A percentile compares a stretch with the other conserved stretches of the same genome.
phyloP scores from a whole-genome alignment of 2,113 vertebrate species.

The Nibea coibor region DNA sequence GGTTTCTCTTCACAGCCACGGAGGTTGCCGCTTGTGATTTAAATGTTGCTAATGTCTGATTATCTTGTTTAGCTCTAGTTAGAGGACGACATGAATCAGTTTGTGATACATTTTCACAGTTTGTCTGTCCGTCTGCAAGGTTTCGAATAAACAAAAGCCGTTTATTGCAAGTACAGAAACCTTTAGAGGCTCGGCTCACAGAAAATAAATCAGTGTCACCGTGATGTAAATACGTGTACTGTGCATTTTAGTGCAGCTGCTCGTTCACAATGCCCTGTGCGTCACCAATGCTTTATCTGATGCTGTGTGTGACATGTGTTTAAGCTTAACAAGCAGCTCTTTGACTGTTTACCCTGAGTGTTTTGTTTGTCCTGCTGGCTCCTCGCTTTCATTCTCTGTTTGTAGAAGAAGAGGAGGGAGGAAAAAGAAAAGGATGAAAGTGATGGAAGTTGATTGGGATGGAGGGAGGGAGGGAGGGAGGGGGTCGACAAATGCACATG shows the following conservation, averaged over 20 bases:
- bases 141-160: background rate
- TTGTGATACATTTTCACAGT: background rate
- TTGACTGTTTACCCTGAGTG: slow-evolving; percentile 56
- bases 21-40: background rate
- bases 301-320: slow-evolving; percentile 55
- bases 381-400: slow-evolving; percentile 56
- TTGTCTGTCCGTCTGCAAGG: too few species aligned
- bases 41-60: background rate
- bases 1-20: too few species aligned
- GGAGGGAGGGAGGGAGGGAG: too few species aligned
- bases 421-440: slow-evolving; percentile 20
- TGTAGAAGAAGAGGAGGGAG: slow-evolving; percentile 40
- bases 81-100: background rate
- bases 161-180: background rate
- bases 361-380: slow-evolving; percentile 56
- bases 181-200: background rate
- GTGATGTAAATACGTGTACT: slow-evolving; percentile 26
- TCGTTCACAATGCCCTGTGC: background rate
- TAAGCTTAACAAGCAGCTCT: slow-evolving; percentile 61
- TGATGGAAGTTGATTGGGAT: background rate
- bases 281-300: slow-evolving; percentile 19
- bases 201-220: slow-evolving; percentile 11
- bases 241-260: slow-evolving; percentile 45
- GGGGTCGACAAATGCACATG: slow-evolving; percentile 25
- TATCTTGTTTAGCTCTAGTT: background rate